Evolutionary conservation across 2,888 invertebrate genomes (phyloP).

Genomic region (Antitype chi): DNA sequence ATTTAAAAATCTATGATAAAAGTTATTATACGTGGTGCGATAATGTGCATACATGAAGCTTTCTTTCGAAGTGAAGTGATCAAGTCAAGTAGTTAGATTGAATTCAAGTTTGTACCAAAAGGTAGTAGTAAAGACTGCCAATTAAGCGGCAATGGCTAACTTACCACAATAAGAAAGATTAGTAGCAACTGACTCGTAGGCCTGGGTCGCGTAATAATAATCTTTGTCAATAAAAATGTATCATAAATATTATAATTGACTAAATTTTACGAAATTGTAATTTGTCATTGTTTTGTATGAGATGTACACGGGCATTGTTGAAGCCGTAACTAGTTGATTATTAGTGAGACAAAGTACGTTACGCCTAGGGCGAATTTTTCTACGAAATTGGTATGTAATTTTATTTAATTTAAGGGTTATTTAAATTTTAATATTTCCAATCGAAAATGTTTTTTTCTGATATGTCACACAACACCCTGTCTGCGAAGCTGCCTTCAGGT

Average conservation of each 20-base stretch:
- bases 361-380: constrained; percentile 52
- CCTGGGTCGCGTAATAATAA: constrained; percentile 78
- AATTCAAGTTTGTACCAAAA: constrained; percentile 37
- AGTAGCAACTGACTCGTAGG: constrained; percentile 77
- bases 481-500: constrained; percentile 79
- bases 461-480: constrained; percentile 88
- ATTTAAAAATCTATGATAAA: constrained; percentile 66
- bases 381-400: constrained; percentile 36
- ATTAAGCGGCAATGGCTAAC: constrained; percentile 63
- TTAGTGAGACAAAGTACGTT: constrained; percentile 38
- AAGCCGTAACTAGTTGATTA: constrained; percentile 49
- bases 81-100: constrained; percentile 47
- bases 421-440: constrained; percentile 61
- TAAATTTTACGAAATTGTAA: constrained; percentile 61
- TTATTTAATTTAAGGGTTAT: constrained; percentile 37
- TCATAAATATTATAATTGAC: constrained; percentile 61
- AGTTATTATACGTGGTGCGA: constrained; percentile 66
- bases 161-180: constrained; percentile 67
- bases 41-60: constrained; percentile 61
- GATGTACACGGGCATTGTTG: constrained; percentile 68
- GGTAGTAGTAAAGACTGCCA: constrained; percentile 48
- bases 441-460: constrained; percentile 77
- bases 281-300: constrained; percentile 64
- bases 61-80: constrained; percentile 59
- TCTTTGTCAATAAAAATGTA: constrained; percentile 42